Evolutionary conservation across 2,888 invertebrate species (phyloP).

Genomic region (Drosophila hawaiiensis): DNA sequence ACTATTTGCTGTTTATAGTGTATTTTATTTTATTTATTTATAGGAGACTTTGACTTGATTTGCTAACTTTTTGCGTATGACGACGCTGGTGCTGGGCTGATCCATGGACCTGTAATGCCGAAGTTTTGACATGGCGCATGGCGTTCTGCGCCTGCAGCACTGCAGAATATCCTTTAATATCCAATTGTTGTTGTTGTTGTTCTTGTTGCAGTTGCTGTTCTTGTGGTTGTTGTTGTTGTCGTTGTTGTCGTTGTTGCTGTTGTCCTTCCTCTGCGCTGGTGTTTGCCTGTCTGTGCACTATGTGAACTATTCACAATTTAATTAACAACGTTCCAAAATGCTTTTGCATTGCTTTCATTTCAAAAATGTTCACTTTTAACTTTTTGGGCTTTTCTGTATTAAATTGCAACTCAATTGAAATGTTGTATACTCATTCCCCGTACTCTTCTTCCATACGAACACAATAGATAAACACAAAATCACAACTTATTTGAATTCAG

Average conservation of each 20-base stretch:
- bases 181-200: constrained; percentile 8
- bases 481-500: not conserved
- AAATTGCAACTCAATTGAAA: constrained; percentile 2
- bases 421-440: constrained; percentile 20
- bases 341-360: constrained; percentile 8
- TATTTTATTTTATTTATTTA: constrained; percentile 4
- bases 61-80: constrained; percentile 85
- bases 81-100: constrained; percentile 82
- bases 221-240: not conserved
- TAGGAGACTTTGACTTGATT: constrained; percentile 15
- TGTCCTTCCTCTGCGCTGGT: constrained; percentile 2
- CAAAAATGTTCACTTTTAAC: not conserved
- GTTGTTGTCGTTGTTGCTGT: not conserved
- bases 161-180: constrained; percentile 57
- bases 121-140: constrained; percentile 91
- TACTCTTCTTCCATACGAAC: not conserved
- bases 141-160: constrained; percentile 73
- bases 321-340: constrained; percentile 7
- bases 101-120: constrained; percentile 92
- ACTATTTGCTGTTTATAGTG: not conserved
- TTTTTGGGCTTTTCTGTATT: constrained; percentile 1
- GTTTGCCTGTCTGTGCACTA: constrained; percentile 4
- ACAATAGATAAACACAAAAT: not conserved
- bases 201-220: not conserved
- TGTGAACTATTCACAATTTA: constrained; percentile 8